Evolutionary conservation across 2,113 vertebrate species (phyloP), one percentile per base, ranked within the genome.

Genomic region (Ptilorrhoa leucosticta): DNA sequence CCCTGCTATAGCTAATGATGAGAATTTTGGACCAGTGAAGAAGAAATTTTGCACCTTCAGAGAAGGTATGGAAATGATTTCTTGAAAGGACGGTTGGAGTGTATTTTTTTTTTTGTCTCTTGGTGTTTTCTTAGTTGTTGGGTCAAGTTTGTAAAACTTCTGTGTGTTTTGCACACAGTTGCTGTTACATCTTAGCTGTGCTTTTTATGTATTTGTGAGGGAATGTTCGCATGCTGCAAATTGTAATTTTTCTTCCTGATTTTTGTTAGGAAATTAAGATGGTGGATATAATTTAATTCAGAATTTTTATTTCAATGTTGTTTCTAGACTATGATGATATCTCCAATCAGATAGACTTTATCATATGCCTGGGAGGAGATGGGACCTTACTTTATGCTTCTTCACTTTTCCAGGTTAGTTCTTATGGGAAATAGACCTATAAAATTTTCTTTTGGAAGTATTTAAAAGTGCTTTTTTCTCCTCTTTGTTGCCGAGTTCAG

Each of bases 31-130:
- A 83, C 97, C 98, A 50, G 97, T 99, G 69, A 99, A 98, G 57
- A 99, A 98, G 97, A 99, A 98, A 83, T 99, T 99, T 97, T 99
- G 99, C 98, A 99, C 99, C 87, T 99, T 99, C 96, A 98, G 98
- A 91, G 99, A 99, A 98, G 99, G 99, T 98, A 96, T 31, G 58
- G 69, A 61, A 88, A 6, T 48, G 18, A 47, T 13, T 48, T 26
- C 12, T 58, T 24, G 10, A 22, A 53, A 73, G 27, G 8, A 10
- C 30, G 68, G 12, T 5, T 72, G 22, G 26, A 73, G 6, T 40
- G 2, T 15, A 1, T 16, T 26, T 47, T 18, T 15, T 13, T 24
- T 47, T 71, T 88, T 37, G 13, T 80, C 31, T 80, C 31, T 50
- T n/a, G 48, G 3, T 28, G 4, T 53, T 93, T 76, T 30, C 6